Percentiles rank a stretch among this genome's conserved stretches.
Evolutionary conservation across 92 coral and sea anemone species (phyloP).

Genomic region (Anthopleura xanthogrammica): DNA sequence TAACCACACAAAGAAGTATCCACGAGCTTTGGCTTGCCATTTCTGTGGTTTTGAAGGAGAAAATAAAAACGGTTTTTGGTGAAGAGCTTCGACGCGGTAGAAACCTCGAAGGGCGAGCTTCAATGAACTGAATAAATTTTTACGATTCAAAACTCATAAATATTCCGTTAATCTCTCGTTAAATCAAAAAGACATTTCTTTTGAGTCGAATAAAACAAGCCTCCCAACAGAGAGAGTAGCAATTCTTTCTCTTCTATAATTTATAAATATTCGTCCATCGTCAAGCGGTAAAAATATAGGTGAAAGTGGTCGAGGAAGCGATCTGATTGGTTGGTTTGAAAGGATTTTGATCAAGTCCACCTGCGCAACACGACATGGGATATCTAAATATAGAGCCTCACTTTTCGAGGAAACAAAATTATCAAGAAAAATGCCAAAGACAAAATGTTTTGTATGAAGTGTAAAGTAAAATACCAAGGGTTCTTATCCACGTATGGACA

Average conservation of each 20-base stretch:
- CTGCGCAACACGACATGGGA: neutral
- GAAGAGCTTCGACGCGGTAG: neutral
- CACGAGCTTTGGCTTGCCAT: slow-evolving; percentile 22
- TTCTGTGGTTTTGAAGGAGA: neutral
- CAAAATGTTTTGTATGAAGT: too few relatives aligned
- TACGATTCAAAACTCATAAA: neutral
- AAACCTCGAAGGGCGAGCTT: neutral
- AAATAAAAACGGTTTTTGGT: neutral
- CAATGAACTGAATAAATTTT: neutral
- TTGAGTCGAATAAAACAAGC: neutral
- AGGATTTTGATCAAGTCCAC: neutral
- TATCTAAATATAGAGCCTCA: neutral
- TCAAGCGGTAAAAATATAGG: neutral
- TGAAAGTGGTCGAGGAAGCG: neutral
- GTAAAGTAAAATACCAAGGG: too few relatives aligned
- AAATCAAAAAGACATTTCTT: neutral
- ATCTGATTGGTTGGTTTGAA: slow-evolving; percentile 21
- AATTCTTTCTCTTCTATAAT: neutral
- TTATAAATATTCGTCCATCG: slow-evolving; percentile 7
- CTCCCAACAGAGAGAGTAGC: neutral
- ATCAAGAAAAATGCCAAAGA: too few relatives aligned
- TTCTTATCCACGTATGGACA: too few relatives aligned
- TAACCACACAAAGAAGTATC: slow-evolving; percentile 16
- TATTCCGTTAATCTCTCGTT: neutral
- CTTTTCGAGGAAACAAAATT: too few relatives aligned